Evolutionary conservation across 1,140 invertebrate genomes (phyloP), one percentile per base, ranked within the genome.

Genomic region (Eurosta solidaginis): DNA sequence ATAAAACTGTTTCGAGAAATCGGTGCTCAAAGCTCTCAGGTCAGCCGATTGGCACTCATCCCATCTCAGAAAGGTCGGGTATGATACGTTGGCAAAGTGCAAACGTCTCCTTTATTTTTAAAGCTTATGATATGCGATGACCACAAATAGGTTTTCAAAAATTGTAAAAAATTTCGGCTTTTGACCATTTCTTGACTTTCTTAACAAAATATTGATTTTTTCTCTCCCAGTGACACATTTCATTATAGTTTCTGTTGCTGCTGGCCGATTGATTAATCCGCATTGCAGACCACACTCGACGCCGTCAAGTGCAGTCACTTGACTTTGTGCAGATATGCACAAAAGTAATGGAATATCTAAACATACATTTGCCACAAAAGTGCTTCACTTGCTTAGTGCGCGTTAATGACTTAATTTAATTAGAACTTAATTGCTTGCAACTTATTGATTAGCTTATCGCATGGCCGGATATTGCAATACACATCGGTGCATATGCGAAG

Each of bases 341-440:
- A 33, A 68, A 29, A 14, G 17, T 17, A 4, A n/a, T n/a, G n/a
- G n/a, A n/a, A n/a, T n/a, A n/a, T n/a, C n/a, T n/a, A n/a, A n/a
- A n/a, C n/a, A n/a, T n/a, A 33, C n/a, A 40, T 29, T 68, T 36
- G n/a, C n/a, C 29, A 25, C 27, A 33, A 22, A 36, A 42, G 59
- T 40, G 17, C 29, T 20, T 9, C n/a, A n/a, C n/a, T 9, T 33
- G 29, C 17, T 17, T 40, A 33, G 33, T 40, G 29, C 40, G 59
- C 29, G 59, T 68, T 68, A 68, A 68, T 68, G 29, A 40, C 59
- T 68, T 68, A 68, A 68, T 68, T 68, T 68, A 68, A 68, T 68
- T 68, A 68, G 59, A 68, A 68, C 17, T 68, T 68, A 68, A 68
- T 68, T 68, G 59, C 59, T 40, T 68, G 33, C 33, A 68, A 68